phyloP scores from a whole-genome alignment of 2,888 invertebrate genomes.

The Stenurella melanura region DNA sequence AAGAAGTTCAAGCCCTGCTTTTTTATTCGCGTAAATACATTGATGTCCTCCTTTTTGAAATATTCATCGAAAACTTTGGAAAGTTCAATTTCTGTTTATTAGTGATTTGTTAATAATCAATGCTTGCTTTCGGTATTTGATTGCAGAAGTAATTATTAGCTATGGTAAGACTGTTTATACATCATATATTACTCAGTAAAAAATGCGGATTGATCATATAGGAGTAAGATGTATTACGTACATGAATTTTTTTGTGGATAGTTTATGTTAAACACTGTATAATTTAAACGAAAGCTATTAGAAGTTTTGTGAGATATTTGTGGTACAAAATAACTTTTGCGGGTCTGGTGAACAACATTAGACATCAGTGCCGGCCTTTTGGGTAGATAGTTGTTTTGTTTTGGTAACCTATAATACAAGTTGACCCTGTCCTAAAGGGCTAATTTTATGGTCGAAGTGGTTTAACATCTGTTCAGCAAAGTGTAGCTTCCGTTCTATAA shows the following conservation, averaged over 20 bases:
- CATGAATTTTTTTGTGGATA: not conserved
- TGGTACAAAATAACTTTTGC: conserved; percentile 16
- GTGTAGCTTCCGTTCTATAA: not conserved
- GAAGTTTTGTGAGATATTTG: not conserved
- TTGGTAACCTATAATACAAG: conserved; percentile 19
- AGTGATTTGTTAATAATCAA: too few species aligned
- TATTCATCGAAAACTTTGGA: too few species aligned
- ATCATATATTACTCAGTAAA: too few species aligned
- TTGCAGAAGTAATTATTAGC: too few species aligned
- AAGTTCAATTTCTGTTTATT: too few species aligned
- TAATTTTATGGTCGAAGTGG: conserved; percentile 23
- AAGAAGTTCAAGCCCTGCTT: too few species aligned
- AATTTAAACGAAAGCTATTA: not conserved
- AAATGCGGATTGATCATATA: not conserved
- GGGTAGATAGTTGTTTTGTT: conserved; percentile 31
- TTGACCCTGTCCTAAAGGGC: conserved; percentile 20
- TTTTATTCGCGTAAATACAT: too few species aligned
- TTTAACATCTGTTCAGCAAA: conserved; percentile 27
- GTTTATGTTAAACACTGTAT: not conserved
- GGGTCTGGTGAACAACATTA: conserved; percentile 6
- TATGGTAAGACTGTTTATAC: too few species aligned
- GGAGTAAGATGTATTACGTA: not conserved
- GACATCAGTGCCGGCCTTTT: not conserved
- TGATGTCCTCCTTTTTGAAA: too few species aligned
- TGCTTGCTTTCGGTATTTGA: too few species aligned